Evolutionary conservation across 2,797 vertebrate species (phyloP).

Genomic region (Sebastes miniatus): DNA sequence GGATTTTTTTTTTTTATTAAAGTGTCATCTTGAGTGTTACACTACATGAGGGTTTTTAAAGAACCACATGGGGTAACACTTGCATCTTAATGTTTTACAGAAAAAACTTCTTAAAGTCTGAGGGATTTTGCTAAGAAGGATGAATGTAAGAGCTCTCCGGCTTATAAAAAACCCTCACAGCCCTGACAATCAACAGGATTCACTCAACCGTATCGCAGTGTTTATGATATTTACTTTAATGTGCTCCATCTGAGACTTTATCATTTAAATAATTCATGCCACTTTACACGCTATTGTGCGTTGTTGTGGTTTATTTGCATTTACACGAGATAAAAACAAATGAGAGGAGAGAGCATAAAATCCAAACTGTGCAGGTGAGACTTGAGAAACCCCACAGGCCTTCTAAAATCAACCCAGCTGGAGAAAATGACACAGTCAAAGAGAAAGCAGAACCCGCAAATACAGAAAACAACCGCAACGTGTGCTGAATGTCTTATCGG

Average conservation of each 20-base stretch:
- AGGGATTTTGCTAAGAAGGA: slow-evolving; percentile 16
- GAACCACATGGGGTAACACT: background rate
- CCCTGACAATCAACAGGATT: slow-evolving; percentile 17
- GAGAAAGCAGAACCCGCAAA: slow-evolving; percentile 20
- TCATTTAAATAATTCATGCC: slow-evolving; percentile 48
- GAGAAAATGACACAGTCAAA: slow-evolving; percentile 58
- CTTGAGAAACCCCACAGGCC: slow-evolving; percentile 51
- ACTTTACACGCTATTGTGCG: slow-evolving; percentile 17
- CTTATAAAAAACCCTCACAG: background rate
- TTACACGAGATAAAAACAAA: slow-evolving; percentile 63
- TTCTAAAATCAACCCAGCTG: slow-evolving; percentile 67
- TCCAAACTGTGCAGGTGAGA: slow-evolving; percentile 57
- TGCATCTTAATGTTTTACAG: background rate
- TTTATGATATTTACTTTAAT: slow-evolving; percentile 51
- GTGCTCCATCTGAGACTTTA: slow-evolving; percentile 37
- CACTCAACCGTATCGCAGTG: slow-evolving; percentile 9
- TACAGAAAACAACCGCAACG: slow-evolving; percentile 11
- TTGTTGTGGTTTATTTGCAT: slow-evolving; percentile 51
- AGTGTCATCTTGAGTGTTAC: background rate
- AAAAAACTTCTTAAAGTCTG: background rate
- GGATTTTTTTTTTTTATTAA: background rate
- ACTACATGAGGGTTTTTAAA: background rate
- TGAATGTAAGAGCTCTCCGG: background rate
- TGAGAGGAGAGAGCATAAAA: slow-evolving; percentile 49
- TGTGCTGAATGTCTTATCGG: slow-evolving; percentile 35